Base-by-base conservation (phyloP, 1,140 invertebrate genomes). In the Bombus vancouverensis region DNA sequence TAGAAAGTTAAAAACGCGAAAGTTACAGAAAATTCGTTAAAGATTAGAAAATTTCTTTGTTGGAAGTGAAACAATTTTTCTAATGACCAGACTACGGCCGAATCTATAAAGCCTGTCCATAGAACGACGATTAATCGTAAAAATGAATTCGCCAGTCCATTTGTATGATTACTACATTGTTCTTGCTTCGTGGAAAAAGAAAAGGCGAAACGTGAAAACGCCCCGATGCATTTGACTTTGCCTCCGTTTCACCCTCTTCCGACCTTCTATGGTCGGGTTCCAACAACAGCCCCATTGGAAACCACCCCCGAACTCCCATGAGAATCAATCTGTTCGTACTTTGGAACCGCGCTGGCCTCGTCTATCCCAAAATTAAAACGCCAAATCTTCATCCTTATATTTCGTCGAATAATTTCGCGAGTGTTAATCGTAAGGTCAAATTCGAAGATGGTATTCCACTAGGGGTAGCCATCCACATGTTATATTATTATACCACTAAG, bases 291-390 rank as follows among this genome's bases (percentile, higher is more conserved):
- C 78, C 18, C 71, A 42, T 39, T 39, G 77, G 70, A 47, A 81
- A 28, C 76, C 15, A 42, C 44, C 77, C n/a, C n/a, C 13, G 22
- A 47, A 37, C 32, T 44, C 84, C 84, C 79, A 53, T 57, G 79
- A 44, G 62, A 81, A 85, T 81, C 71, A 75, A 85, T 85, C 84
- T 47, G 74, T 74, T 85, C 62, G 78, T 80, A 65, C 34, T 65
- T 80, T 37, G 68, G 9, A 44, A 32, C 53, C 22, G 42, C 53
- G 53, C 39, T 37, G 13, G 13, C 8, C 39, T n/a, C 32, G 37
- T 3, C 8, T 74, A n/a, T 81, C 44, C 39, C 47, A 44, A 85
- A 81, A 81, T 85, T 85, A 85, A 85, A 81, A 81, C 62, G 59
- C 28, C 37, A 42, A 84, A 66, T 74, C 39, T 44, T 39, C 6